Evolutionary conservation across 2,888 invertebrate genomes (phyloP), one percentile per base, ranked within the genome.

Genomic region (Lampropteryx suffumata): DNA sequence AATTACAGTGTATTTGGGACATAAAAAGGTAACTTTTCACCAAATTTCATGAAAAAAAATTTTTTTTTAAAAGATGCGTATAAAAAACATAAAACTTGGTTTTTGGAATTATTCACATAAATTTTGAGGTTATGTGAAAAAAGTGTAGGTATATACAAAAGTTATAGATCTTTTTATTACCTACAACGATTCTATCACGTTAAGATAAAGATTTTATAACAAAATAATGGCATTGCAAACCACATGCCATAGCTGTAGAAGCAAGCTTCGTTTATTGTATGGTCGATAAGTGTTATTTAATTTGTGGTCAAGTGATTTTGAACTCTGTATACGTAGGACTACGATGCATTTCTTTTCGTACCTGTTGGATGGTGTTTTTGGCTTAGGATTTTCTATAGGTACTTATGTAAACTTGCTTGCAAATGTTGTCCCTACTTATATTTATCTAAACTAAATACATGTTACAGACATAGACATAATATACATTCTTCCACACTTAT

Each of bases 321-420:
- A 48, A 61, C 46, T 52, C 21, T 63, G 49, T 61, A 17, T 26
- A 43, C 43, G 32, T 65, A 56, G 30, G 50, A 17, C 64, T 65
- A 65, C 58, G 60, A 66, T 62, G 59, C 65, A 68, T 70, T 73
- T 71, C 52, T 66, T 50, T 40, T 54, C 68, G 67, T 66, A 69
- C 63, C 68, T 69, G 65, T 65, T 64, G 36, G 33, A 43, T 49
- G 60, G 55, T 57, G 55, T 55, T 51, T 64, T 58, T 48, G 47
- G 58, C 17, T 55, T 62, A 66, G 7, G 30, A 12, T 26, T 9
- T 44, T 37, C 8, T 24, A 14, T 33, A 9, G n/a, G 21, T 10
- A n/a, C n/a, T n/a, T n/a, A 7, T 24, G 35, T 39, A 3, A 28
- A 13, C 27, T 43, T 37, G 32, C 42, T 42, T 37, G 36, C 26